Percentiles rank a stretch among this genome's conserved stretches.
These are phyloP conservation scores for Galaxea fascicularis DNA, from an alignment of 92 coral and sea anemone genomes.

Conservation along the genomic window DNA sequence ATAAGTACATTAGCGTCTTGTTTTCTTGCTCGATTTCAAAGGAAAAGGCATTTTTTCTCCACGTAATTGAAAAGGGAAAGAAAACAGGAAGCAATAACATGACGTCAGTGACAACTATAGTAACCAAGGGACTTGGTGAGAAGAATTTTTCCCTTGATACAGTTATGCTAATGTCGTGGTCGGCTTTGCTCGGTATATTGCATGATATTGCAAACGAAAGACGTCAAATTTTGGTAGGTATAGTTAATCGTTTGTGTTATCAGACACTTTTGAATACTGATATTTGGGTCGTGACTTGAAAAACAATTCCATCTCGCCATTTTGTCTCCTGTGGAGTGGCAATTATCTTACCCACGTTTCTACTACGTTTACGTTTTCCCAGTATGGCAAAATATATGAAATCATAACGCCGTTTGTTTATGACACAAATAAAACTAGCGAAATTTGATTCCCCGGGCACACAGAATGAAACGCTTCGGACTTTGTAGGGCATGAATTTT, in stretches of 20 bases:
- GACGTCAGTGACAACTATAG: slow-evolving; percentile 74
- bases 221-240: neutral
- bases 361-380: neutral
- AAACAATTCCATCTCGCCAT: neutral
- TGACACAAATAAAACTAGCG: neutral
- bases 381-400: neutral
- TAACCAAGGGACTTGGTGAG: slow-evolving; percentile 28
- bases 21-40: slow-evolving; percentile 17
- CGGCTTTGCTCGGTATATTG: neutral
- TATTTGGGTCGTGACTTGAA: neutral
- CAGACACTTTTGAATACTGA: neutral
- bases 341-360: neutral
- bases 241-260: neutral
- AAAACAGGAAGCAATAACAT: slow-evolving; percentile 70
- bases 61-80: slow-evolving; percentile 52
- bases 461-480: neutral
- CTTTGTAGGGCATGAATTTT: neutral
- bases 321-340: neutral
- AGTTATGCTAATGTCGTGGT: neutral
- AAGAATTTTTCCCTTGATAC: slow-evolving; percentile 41
- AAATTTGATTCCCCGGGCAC: neutral
- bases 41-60: slow-evolving; percentile 14
- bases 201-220: slow-evolving; percentile 3
- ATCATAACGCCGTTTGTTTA: neutral
- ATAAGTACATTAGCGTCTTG: neutral